Evolutionary conservation across 2,113 vertebrate genomes (phyloP).

Genomic region (Corythoichthys intestinalis): DNA sequence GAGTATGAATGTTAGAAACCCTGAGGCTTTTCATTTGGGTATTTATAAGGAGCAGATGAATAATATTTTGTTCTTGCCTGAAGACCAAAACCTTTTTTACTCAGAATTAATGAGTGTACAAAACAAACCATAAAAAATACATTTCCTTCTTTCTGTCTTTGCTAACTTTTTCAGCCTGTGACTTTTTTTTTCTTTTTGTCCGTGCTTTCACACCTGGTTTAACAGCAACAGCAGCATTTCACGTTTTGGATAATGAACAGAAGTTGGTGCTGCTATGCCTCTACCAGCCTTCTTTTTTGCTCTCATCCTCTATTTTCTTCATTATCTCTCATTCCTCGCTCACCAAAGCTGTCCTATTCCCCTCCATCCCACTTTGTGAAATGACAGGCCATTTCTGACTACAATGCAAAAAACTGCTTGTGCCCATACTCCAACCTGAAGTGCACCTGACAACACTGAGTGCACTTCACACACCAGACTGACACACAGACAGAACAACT

Average conservation of each 20-base stretch:
- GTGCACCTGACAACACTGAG: conserved; percentile 16
- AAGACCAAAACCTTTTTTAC: neutral
- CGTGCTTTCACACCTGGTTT: conserved; percentile 3
- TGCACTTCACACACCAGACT: conserved; percentile 1
- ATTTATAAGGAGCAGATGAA: neutral
- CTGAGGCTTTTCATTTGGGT: neutral
- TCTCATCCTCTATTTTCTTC: conserved; percentile 29
- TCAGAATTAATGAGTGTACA: neutral
- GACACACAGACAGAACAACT: conserved; percentile 14
- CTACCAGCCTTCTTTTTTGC: conserved; percentile 16
- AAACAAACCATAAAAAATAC: conserved; percentile 1
- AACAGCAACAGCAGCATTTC: conserved; percentile 17
- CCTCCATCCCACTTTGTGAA: conserved; percentile 48
- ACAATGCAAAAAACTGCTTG: conserved; percentile 25
- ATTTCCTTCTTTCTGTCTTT: neutral
- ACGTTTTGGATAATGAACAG: conserved; percentile 17
- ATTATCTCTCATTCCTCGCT: conserved; percentile 38
- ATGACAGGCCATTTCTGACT: conserved; percentile 57
- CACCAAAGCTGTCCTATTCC: conserved; percentile 47
- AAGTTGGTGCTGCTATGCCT: conserved; percentile 34
- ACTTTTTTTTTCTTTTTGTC: neutral
- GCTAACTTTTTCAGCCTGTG: conserved; percentile 1
- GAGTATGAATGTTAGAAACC: neutral
- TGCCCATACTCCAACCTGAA: conserved; percentile 4
- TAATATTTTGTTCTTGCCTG: neutral